These are phyloP conservation scores for Neopipo cinnamomea DNA, from an alignment of 2,113 vertebrate species.

Conservation along the genomic window DNA sequence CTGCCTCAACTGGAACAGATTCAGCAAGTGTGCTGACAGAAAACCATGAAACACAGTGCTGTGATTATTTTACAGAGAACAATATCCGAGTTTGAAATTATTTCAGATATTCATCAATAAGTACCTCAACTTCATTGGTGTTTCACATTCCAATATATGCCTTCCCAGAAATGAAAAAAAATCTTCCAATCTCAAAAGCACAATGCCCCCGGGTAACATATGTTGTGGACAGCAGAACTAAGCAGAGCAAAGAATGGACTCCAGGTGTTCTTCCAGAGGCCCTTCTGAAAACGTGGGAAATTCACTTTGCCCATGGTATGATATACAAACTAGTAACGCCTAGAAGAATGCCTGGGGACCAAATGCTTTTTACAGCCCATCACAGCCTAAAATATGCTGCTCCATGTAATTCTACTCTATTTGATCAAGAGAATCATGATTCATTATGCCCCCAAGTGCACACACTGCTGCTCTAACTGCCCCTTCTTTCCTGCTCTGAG, in stretches of 20 bases:
- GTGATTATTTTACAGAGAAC: neutral
- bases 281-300: neutral
- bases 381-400: neutral
- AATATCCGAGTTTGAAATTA: neutral
- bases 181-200: neutral
- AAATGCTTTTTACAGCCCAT: neutral
- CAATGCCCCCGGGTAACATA: accelerated
- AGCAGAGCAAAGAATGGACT: neutral
- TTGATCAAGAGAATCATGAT: neutral
- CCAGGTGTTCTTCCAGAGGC: neutral
- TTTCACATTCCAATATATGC: neutral
- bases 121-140: neutral
- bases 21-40: neutral
- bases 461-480: neutral
- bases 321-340: neutral
- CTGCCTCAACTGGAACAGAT: neutral
- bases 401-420: neutral
- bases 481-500: neutral
- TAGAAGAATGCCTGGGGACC: neutral
- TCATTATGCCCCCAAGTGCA: neutral
- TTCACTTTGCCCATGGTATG: neutral
- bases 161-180: neutral
- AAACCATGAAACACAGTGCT: neutral
- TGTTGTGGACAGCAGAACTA: neutral
- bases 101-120: neutral